Base-by-base conservation (phyloP, 2,797 vertebrate species). In the Microctenopoma steveboyesi region DNA sequence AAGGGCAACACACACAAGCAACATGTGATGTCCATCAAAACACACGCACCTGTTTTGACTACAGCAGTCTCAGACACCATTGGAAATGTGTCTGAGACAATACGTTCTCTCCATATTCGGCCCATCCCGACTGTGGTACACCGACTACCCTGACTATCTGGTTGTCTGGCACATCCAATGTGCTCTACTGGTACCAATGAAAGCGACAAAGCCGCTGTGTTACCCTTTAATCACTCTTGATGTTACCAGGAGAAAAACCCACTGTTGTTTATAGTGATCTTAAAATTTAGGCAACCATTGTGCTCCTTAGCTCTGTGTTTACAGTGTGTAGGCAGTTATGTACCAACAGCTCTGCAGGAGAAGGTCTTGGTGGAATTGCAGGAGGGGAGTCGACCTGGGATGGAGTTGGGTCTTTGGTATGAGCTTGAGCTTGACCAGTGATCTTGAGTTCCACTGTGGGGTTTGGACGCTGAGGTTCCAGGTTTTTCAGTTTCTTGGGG, bases 331-430 rank as follows among this genome's bases (percentile, higher is more conserved):
- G 50, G 75, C 73, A 63, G 61, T 84, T 83, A 86, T 94, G 87
- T 92, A 94, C 93, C 92, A 92, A 87, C 78, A 93, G 81, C 52
- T 79, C 51, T 73, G 89, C 85, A 80, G 89, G 69, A 10, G 90
- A 82, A 9, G 93, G 92, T 87, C 92, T 90, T 16, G 93, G 93
- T 68, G 94, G 93, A 43, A 94, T 63, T 13, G 80, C 65, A 42
- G 91, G 92, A 50, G 89, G 79, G 56, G 65, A n/a, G 76, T 85
- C 82, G 67, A 43, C 86, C 83, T 89, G 58, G 39, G 74, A 35
- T 40, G 76, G 57, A 61, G 63, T 69, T 35, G 66, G 45, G 54
- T 64, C 18, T 43, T 5, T 42, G 54, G 15, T 55, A 39, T 14
- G 65, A 60, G 51, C 54, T 25, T 5, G 37, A 22, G 50, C 48